Base-by-base conservation (phyloP, 2,888 invertebrate species). In the Mythimna impura region DNA sequence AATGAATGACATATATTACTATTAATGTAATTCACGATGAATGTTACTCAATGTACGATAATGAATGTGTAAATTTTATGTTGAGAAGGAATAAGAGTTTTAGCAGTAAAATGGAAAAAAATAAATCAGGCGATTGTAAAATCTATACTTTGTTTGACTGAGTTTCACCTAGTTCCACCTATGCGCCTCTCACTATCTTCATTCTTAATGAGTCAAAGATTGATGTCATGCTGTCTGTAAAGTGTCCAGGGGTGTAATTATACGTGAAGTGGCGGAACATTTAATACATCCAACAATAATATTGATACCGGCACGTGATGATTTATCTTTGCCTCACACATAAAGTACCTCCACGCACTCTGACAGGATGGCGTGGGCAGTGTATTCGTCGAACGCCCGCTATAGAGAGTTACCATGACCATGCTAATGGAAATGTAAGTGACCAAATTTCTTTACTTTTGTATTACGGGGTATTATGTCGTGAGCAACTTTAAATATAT, bases 111-210 rank as follows among this genome's bases (percentile, higher is more conserved):
- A 90, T 88, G 89, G 87, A 91, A 92, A 91, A 64, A 89, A 94
- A 94, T 95, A 94, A 95, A 95, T 85, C 91, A 90, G 95, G 94
- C 94, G 95, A 95, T 95, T 94, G 89, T 90, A 91, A 93, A 92
- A 93, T 88, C 86, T 84, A 87, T 68, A 76, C 75, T 90, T 91
- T 92, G 90, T 93, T 92, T 93, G 80, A 88, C 83, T 92, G 88
- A 57, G 76, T 84, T 70, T 76, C 68, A 73, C 87, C 85, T 75
- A 34, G 43, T 60, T 58, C 61, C 47, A 80, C 64, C 50, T 60
- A 47, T 40, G 40, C 30, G 10, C 54, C 34, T 22, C 57, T 50
- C 20, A 62, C 30, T 58, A 47, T 50, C 30, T 61, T 52, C 20
- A 66, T 55, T 34, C 14, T 10, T 34, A 61, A 70, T 30, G 55